A percentile compares a stretch with the other conserved stretches of the same genome.
These are phyloP conservation scores for Microplitis demolitor DNA, from an alignment of 1,140 invertebrate genomes.

Conservation along the genomic window DNA sequence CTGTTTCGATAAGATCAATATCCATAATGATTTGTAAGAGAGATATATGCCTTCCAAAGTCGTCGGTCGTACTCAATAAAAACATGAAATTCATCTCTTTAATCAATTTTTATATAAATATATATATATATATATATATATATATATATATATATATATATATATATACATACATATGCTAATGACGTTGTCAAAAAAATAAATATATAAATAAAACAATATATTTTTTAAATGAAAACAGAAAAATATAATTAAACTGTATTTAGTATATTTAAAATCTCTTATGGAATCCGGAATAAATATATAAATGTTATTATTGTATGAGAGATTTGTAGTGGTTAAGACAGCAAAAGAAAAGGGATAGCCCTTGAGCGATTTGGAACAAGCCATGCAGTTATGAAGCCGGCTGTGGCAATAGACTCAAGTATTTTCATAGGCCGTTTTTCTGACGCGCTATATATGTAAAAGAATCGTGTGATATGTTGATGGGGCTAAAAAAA, in stretches of 20 bases:
- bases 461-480: too few relatives aligned
- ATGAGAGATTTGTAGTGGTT: constrained; percentile 20
- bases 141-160: background rate
- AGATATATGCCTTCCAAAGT: constrained; percentile 27
- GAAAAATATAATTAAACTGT: background rate
- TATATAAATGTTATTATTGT: background rate
- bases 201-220: background rate
- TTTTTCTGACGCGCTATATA: background rate
- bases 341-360: background rate
- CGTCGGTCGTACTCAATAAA: background rate
- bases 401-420: constrained; percentile 51
- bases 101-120: background rate
- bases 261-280: background rate
- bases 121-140: background rate
- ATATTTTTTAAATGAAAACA: background rate
- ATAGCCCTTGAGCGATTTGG: background rate
- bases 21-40: constrained; percentile 36
- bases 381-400: background rate
- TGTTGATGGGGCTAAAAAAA: too few relatives aligned
- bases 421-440: constrained; percentile 53
- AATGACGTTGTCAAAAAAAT: too few relatives aligned
- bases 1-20: constrained; percentile 43
- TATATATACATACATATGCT: background rate
- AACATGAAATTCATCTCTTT: too few relatives aligned
- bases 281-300: background rate